Percentiles rank a stretch among this genome's conserved stretches.
phyloP scores from a whole-genome alignment of 2,113 vertebrate genomes.

The Caretta caretta region DNA sequence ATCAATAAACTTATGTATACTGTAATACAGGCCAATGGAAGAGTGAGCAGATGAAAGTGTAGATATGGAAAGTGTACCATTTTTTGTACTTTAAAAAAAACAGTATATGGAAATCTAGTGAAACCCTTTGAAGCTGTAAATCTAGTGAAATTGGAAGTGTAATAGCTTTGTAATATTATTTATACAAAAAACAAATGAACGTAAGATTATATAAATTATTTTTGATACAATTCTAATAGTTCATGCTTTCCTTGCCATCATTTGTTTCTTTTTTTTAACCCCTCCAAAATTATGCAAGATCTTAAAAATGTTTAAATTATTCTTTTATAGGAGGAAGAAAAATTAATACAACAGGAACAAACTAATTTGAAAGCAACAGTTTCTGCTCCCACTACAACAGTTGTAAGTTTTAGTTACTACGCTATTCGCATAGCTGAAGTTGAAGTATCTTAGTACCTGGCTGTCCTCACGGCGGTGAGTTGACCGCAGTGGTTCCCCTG shows the following conservation, averaged over 20 bases:
- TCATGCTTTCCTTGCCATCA: fast-evolving
- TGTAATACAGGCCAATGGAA: background rate
- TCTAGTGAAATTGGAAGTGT: background rate
- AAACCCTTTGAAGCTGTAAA: background rate
- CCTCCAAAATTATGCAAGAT: background rate
- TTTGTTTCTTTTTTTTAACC: fast-evolving
- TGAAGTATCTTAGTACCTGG: no score
- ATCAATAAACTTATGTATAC: background rate
- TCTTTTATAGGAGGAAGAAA: slow-evolving; percentile 92
- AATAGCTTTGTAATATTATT: background rate
- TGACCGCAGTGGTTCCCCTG: no score
- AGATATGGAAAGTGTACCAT: background rate
- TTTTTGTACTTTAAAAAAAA: background rate
- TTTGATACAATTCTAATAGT: fast-evolving
- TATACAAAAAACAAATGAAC: background rate
- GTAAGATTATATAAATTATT: fast-evolving
- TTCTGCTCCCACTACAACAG: slow-evolving; percentile 89
- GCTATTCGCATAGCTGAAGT: no score
- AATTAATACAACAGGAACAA: slow-evolving; percentile 92
- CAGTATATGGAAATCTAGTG: background rate
- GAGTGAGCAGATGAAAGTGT: background rate
- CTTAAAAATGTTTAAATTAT: background rate
- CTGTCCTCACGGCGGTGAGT: no score
- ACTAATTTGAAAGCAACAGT: slow-evolving; percentile 89
- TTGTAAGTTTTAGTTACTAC: slow-evolving; percentile 78